phyloP scores from a whole-genome alignment of 2,888 invertebrate genomes.

The Diogma glabrata region DNA sequence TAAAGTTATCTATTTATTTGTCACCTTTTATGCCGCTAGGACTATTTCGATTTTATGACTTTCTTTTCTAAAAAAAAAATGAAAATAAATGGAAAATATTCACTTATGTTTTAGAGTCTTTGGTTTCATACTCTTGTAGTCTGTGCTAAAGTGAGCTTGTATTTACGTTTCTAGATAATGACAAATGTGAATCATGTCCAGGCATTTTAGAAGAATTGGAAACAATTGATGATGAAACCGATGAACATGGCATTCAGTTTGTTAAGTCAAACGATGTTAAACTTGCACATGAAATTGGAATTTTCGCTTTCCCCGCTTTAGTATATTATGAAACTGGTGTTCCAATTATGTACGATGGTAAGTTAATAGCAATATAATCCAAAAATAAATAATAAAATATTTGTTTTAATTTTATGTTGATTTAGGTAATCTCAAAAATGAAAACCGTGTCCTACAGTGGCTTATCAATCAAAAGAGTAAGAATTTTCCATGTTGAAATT shows the following conservation, averaged over 20 bases:
- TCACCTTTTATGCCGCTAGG: no score
- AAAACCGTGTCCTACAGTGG: conserved; percentile 93
- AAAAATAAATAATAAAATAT: conserved; percentile 2
- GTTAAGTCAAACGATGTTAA: conserved; percentile 86
- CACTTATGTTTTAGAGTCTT: conserved; percentile 14
- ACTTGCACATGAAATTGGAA: conserved; percentile 80
- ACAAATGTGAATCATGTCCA: conserved; percentile 74
- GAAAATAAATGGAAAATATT: conserved; percentile 8
- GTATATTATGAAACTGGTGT: conserved; percentile 90
- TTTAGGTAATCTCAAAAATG: conserved; percentile 86
- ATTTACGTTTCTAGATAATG: conserved; percentile 57
- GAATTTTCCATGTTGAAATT: conserved; percentile 46
- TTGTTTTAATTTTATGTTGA: conserved; percentile 21
- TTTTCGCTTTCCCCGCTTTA: conserved; percentile 82
- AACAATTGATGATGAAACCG: conserved; percentile 85
- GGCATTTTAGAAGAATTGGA: conserved; percentile 79
- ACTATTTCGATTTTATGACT: no score
- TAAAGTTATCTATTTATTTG: no score
- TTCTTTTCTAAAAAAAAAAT: no score
- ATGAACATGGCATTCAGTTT: conserved; percentile 85
- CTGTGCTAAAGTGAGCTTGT: no score
- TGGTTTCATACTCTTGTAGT: no score
- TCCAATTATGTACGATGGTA: conserved; percentile 91
- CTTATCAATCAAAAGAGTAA: conserved; percentile 94
- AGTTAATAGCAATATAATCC: conserved; percentile 32